Evolutionary conservation across 2,113 vertebrate species (phyloP).

Genomic region (Tragelaphus imberbis): DNA sequence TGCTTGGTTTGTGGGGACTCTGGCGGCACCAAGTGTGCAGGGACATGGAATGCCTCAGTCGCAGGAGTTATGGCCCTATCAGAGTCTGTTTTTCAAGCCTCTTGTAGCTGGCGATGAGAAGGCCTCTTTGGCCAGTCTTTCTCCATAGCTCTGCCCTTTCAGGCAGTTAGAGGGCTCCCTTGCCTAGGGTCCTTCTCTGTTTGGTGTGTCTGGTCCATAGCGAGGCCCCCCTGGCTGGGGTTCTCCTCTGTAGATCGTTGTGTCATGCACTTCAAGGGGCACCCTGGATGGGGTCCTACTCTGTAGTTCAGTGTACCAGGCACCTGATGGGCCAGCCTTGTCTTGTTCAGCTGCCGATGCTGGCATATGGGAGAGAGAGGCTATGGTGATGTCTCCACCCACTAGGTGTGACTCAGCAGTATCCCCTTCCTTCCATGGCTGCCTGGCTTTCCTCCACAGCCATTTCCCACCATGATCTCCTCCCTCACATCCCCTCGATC

Average conservation of each 20-base stretch:
- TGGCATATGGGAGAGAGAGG: background rate
- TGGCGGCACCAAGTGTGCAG: background rate
- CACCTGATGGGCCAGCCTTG: background rate
- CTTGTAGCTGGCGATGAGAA: background rate
- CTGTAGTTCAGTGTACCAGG: background rate
- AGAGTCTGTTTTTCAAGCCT: background rate
- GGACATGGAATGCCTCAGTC: background rate
- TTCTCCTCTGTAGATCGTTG: background rate
- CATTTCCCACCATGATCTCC: background rate
- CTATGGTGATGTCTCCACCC: background rate
- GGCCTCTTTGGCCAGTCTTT: background rate
- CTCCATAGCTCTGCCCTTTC: background rate
- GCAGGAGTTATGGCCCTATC: background rate
- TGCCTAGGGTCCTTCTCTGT: background rate
- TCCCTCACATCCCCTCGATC: background rate
- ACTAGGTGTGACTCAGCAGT: background rate
- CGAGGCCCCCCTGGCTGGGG: background rate
- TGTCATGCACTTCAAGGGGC: background rate
- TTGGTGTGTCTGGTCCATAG: rapidly evolving
- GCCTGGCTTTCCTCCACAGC: background rate
- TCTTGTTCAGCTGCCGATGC: background rate
- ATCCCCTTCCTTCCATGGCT: background rate
- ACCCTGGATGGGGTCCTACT: background rate
- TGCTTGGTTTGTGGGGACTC: background rate
- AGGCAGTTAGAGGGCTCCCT: background rate